Base-by-base conservation (phyloP, 2,888 invertebrate genomes). In the Halictus ligatus region DNA sequence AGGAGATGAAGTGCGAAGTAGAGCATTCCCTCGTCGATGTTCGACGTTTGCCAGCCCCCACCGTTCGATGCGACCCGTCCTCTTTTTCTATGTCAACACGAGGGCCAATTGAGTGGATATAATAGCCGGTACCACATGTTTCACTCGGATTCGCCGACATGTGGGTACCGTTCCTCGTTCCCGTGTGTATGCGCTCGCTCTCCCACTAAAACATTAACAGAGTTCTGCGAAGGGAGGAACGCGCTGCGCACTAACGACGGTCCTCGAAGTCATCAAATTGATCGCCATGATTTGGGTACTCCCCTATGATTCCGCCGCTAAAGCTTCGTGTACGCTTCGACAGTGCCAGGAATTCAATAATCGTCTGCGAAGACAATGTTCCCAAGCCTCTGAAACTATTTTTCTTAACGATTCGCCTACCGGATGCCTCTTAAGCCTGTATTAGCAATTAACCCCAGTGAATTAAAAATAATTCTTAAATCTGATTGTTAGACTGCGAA, bases 41-140 rank as follows among this genome's bases (percentile, higher is more conserved):
- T 75, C 86, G 83, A 85, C 82, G 80, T 84, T 89, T 84, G 83
- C 75, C 83, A 85, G 82, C 86, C 86, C 85, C 84, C 78, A 85
- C 89, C 84, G 80, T 82, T 85, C 86, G 84, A 82, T 79, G 75
- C 77, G 71, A 48, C 74, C 50, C 80, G 85, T 88, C 77, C 86
- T 58, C 78, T 81, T 85, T 86, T 89, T 91, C 90, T 91, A 84
- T 85, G 88, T 90, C 89, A 89, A 92, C 83, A 78, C 87, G 89
- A 90, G 84, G 83, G 88, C 90, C 90, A 92, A 92, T 92, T 89
- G 91, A 90, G 89, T 75, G 89, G 83, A 89, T 85, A 84, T 88
- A 92, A 92, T 90, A 83, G 85, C 78, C 74, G 86, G 81, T 86
- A 84, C 83, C 89, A 88, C 88, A 90, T 92, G 90, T 91, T 91